Conservation (phyloP, 2,113 vertebrate species). For the Aldabrachelys gigantea region DNA sequence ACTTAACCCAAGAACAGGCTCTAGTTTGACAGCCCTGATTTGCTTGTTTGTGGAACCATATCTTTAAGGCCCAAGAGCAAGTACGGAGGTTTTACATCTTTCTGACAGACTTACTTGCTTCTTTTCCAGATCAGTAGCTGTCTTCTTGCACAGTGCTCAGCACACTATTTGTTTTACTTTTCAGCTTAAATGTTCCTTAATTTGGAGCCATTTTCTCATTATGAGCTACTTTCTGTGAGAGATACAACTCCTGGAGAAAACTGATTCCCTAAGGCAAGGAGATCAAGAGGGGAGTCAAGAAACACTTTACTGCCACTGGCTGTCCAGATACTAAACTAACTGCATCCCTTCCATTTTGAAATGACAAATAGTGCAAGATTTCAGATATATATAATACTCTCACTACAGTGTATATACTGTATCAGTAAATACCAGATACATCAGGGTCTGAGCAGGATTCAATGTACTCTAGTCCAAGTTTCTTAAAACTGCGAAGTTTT, state of each 20-base stretch:
- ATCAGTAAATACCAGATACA: neutral
- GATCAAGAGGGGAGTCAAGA: neutral
- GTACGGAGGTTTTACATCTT: neutral
- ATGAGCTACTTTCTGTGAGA: neutral
- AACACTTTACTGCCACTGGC: neutral
- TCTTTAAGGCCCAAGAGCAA: neutral
- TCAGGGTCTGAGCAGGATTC: neutral
- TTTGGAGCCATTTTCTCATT: neutral
- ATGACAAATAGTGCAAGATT: neutral
- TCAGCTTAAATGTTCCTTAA: neutral
- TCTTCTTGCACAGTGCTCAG: neutral
- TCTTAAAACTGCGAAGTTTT: neutral
- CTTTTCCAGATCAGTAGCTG: neutral
- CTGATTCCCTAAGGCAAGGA: neutral
- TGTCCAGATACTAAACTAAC: neutral
- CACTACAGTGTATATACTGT: neutral
- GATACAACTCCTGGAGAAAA: neutral
- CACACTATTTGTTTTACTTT: neutral
- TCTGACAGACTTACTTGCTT: neutral
- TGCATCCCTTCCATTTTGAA: neutral
- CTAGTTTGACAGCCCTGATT: neutral
- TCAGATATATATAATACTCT: neutral
- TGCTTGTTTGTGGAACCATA: neutral
- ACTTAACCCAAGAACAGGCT: neutral
- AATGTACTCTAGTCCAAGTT: neutral